Conservation (phyloP, 2,797 vertebrate genomes). For the Dendrocincla fuliginosa region DNA sequence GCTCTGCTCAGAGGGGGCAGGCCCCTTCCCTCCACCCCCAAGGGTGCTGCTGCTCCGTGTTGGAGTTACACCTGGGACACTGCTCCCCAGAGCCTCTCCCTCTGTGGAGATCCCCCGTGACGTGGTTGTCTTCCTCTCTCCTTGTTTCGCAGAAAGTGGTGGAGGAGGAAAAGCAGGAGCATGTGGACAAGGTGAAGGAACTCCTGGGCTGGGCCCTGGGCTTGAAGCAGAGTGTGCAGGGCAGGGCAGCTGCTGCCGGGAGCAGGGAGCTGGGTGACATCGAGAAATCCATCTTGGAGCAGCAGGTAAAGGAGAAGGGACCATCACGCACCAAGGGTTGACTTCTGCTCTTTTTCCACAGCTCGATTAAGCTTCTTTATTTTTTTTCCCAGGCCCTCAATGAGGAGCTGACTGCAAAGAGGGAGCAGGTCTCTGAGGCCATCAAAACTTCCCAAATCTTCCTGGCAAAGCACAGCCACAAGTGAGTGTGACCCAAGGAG, state of each 20-base stretch:
- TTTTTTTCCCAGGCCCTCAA: slow-evolving; percentile 79
- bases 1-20: background rate
- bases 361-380: background rate
- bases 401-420: slow-evolving; percentile 89
- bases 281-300: slow-evolving; percentile 88
- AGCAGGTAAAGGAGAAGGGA: slow-evolving; percentile 81
- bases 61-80: rapidly evolving
- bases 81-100: background rate
- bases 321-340: background rate
- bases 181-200: slow-evolving; percentile 90
- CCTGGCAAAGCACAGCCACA: slow-evolving; percentile 94
- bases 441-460: slow-evolving; percentile 92
- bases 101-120: background rate
- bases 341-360: background rate
- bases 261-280: slow-evolving; percentile 74
- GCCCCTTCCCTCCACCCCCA: rapidly evolving
- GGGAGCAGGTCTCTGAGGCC: slow-evolving; percentile 90
- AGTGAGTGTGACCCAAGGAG: slow-evolving; percentile 80
- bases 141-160: slow-evolving; percentile 87
- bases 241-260: slow-evolving; percentile 48
- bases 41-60: background rate
- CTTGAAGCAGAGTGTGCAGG: slow-evolving; percentile 78
- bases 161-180: slow-evolving; percentile 95
- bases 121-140: background rate
- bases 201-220: slow-evolving; percentile 89